A percentile compares a stretch with the other conserved stretches of the same genome.
Evolutionary conservation across 2,113 vertebrate genomes (phyloP).

Genomic region (Anhinga anhinga): DNA sequence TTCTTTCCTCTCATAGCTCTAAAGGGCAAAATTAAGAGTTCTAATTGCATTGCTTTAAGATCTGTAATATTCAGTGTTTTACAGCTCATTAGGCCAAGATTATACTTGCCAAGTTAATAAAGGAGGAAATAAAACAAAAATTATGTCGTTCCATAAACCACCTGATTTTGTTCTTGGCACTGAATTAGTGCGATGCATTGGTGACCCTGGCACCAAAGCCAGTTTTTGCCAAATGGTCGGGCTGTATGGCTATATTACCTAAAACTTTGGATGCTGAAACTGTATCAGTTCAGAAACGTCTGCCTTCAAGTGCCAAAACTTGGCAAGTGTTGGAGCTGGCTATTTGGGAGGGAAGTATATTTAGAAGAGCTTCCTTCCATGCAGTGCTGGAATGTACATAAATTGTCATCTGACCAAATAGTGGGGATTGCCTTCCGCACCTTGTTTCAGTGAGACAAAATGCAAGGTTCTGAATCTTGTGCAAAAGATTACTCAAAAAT

Average conservation of each 20-base stretch:
- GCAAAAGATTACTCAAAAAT: neutral
- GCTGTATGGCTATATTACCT: neutral
- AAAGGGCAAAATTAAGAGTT: neutral
- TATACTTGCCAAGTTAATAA: neutral
- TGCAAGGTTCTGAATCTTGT: neutral
- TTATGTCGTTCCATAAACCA: neutral
- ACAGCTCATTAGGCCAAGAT: neutral
- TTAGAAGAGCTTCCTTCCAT: neutral
- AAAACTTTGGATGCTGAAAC: neutral
- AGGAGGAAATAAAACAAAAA: neutral
- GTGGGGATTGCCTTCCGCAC: neutral
- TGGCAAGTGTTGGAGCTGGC: neutral
- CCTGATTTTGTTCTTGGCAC: neutral
- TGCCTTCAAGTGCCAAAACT: neutral
- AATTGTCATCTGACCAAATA: neutral
- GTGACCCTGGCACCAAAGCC: neutral
- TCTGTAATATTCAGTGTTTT: neutral
- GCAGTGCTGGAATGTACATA: neutral
- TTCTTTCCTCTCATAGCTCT: neutral
- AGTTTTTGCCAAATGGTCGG: neutral
- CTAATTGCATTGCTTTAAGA: neutral
- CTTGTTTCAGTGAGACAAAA: neutral
- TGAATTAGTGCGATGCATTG: neutral
- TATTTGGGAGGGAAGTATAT: neutral
- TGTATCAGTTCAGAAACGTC: neutral